A percentile compares a stretch with the other conserved stretches of the same genome.
phyloP scores from a whole-genome alignment of 2,797 vertebrate species.

The Cichlasoma orientale region DNA sequence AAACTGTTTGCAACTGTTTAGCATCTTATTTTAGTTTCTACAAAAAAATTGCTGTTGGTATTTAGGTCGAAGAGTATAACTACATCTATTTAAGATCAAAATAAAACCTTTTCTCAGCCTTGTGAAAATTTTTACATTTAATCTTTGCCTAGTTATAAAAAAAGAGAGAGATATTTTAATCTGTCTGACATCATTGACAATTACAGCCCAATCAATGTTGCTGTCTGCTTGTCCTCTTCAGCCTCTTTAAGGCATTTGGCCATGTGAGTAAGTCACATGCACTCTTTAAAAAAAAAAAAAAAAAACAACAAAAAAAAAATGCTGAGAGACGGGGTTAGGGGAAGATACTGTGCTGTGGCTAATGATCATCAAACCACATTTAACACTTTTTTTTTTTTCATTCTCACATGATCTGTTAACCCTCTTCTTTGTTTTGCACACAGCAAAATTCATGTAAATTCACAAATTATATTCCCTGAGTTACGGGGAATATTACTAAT shows the following conservation, averaged over 20 bases:
- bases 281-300: background rate
- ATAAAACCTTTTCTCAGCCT: background rate
- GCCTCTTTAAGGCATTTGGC: slow-evolving; percentile 27
- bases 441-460: background rate
- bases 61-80: background rate
- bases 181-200: slow-evolving; percentile 1
- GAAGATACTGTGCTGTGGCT: background rate
- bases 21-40: background rate
- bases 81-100: background rate
- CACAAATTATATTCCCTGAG: background rate
- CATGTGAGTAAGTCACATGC: slow-evolving; percentile 44
- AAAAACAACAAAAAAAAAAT: slow-evolving; percentile 7
- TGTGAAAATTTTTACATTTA: background rate
- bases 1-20: background rate
- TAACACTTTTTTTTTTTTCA: slow-evolving; percentile 37
- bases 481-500: background rate
- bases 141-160: background rate
- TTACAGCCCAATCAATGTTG: slow-evolving; percentile 22
- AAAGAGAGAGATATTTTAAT: slow-evolving; percentile 1
- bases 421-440: slow-evolving; percentile 12
- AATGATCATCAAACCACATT: background rate
- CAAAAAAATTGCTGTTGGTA: background rate
- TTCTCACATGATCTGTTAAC: background rate
- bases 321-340: background rate
- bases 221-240: background rate